These are phyloP conservation scores for Nipponacmea schrenckii DNA, from an alignment of 2,888 invertebrate genomes.

Conservation along the genomic window DNA sequence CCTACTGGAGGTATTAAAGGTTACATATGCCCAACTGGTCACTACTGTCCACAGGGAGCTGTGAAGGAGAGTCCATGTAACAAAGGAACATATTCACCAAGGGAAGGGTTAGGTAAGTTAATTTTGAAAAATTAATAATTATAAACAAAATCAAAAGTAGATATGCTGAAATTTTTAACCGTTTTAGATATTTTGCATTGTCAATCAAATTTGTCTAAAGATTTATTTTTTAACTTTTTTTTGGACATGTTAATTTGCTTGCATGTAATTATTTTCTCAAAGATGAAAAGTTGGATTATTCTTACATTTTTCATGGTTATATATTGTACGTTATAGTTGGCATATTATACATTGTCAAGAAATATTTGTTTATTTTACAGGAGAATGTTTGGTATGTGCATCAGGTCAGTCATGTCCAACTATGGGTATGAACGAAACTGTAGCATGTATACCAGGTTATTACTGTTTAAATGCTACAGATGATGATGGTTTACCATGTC, in stretches of 20 bases:
- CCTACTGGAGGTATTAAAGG: slow-evolving; percentile 59
- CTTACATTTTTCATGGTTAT: no score
- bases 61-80: slow-evolving; percentile 51
- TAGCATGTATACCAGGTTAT: slow-evolving; percentile 59
- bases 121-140: no score
- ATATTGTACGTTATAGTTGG: no score
- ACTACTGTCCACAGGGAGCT: slow-evolving; percentile 59
- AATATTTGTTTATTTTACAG: slow-evolving; percentile 29
- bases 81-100: slow-evolving; percentile 51
- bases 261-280: no score
- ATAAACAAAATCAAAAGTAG: no score
- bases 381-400: slow-evolving; percentile 53
- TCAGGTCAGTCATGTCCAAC: slow-evolving; percentile 59
- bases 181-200: no score
- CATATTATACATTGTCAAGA: no score
- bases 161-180: no score
- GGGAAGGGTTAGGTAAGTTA: slow-evolving; percentile 43
- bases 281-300: no score
- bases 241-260: no score
- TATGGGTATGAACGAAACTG: slow-evolving; percentile 58
- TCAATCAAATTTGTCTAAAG: no score
- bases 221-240: no score
- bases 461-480: slow-evolving; percentile 62
- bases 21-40: slow-evolving; percentile 62
- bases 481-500: slow-evolving; percentile 59